phyloP scores from a whole-genome alignment of 1,140 invertebrate genomes.

The Ceratosolen solmsi region DNA sequence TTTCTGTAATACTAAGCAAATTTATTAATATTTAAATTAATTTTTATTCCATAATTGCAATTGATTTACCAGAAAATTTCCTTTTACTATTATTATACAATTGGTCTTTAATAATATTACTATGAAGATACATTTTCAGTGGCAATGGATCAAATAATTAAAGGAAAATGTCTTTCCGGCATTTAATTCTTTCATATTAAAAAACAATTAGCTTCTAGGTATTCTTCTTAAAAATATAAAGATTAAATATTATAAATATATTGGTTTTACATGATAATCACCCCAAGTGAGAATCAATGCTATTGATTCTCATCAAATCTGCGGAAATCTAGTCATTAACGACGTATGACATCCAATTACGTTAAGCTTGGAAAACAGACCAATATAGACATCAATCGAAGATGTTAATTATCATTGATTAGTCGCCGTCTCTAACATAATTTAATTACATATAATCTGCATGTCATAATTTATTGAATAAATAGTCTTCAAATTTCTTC shows the following conservation, averaged over 20 bases:
- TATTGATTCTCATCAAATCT: conserved; percentile 5
- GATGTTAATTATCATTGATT: conserved; percentile 15
- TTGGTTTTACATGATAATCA: not conserved
- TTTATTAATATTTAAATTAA: too few relatives aligned
- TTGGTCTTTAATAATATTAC: too few relatives aligned
- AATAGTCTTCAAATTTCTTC: not conserved
- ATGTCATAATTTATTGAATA: not conserved
- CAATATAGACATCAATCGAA: not conserved
- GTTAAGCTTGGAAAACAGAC: conserved; percentile 2
- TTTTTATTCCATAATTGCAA: too few relatives aligned
- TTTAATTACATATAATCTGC: not conserved
- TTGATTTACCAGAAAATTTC: too few relatives aligned
- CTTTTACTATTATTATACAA: too few relatives aligned
- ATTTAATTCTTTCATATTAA: too few relatives aligned
- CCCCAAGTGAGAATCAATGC: not conserved
- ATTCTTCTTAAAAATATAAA: not conserved
- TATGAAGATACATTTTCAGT: too few relatives aligned
- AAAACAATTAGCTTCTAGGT: too few relatives aligned
- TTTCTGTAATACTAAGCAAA: too few relatives aligned
- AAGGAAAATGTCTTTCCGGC: too few relatives aligned
- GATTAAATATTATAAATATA: not conserved
- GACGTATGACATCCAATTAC: conserved; percentile 7
- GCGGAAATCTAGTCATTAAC: not conserved
- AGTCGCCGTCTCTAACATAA: not conserved
- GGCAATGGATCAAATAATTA: too few relatives aligned